Conservation (phyloP, 2,888 invertebrate species). For the Monopis laevigella region DNA sequence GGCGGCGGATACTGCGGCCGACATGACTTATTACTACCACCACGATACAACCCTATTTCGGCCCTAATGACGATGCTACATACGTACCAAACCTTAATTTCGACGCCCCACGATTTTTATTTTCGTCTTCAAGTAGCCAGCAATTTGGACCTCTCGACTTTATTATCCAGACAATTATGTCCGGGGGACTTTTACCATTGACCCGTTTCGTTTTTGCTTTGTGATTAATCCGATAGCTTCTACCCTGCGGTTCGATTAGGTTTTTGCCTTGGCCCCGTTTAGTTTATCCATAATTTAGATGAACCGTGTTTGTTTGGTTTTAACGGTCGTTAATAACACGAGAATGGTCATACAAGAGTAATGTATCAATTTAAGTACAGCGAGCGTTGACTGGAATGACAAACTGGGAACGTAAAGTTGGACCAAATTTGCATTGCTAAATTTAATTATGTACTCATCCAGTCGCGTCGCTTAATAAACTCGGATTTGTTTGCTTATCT, state of each 20-base stretch:
- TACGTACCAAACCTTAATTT: slow-evolving; percentile 50
- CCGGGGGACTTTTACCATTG: slow-evolving; percentile 24
- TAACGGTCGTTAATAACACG: slow-evolving; percentile 11
- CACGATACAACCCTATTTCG: slow-evolving; percentile 64
- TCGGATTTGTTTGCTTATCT: slow-evolving; percentile 12
- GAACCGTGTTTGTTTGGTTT: slow-evolving; percentile 10
- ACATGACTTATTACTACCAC: slow-evolving; percentile 64
- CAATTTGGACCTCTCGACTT: slow-evolving; percentile 42
- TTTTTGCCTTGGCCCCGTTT: slow-evolving; percentile 9
- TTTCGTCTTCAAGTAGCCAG: slow-evolving; percentile 54
- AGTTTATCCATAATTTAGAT: slow-evolving; percentile 9
- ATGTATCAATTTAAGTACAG: slow-evolving; percentile 17
- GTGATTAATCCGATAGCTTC: slow-evolving; percentile 9
- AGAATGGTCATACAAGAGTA: slow-evolving; percentile 13
- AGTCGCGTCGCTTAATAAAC: slow-evolving; percentile 10
- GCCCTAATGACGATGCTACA: slow-evolving; percentile 59
- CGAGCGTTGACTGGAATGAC: slow-evolving; percentile 12
- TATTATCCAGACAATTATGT: slow-evolving; percentile 25
- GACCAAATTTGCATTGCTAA: slow-evolving; percentile 24
- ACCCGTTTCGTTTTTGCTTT: slow-evolving; percentile 20
- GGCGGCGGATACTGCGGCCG: slow-evolving; percentile 42
- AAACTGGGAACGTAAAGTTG: slow-evolving; percentile 12
- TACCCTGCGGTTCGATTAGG: slow-evolving; percentile 8
- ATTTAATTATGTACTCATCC: slow-evolving; percentile 23
- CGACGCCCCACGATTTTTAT: slow-evolving; percentile 62